Conservation (phyloP, 2,888 invertebrate genomes). For the Tortricodes alternella region DNA sequence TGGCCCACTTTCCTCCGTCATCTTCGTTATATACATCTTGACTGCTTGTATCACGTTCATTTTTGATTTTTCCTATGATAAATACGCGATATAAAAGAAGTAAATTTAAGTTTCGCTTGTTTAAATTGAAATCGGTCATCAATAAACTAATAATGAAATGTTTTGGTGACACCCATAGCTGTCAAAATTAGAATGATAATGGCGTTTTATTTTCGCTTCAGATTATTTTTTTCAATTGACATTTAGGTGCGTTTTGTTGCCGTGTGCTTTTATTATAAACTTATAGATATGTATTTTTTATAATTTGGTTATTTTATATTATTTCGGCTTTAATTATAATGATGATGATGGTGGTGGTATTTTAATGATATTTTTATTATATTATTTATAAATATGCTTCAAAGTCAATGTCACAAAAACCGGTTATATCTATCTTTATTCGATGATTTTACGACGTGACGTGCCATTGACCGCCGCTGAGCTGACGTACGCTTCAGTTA, state of each 20-base stretch:
- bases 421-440: neutral
- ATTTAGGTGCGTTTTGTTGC: neutral
- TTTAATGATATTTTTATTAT: too few relatives aligned
- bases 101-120: neutral
- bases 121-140: slow-evolving; percentile 1
- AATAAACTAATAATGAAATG: slow-evolving; percentile 2
- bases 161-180: slow-evolving; percentile 19
- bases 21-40: slow-evolving; percentile 96
- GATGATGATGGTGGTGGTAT: too few relatives aligned
- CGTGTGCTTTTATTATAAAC: too few relatives aligned
- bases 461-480: slow-evolving; percentile 6
- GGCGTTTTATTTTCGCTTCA: slow-evolving; percentile 28
- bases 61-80: slow-evolving; percentile 46
- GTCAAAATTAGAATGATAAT: slow-evolving; percentile 29
- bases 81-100: neutral
- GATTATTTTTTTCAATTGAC: neutral
- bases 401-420: neutral
- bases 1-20: slow-evolving; percentile 98
- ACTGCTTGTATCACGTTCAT: slow-evolving; percentile 97
- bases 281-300: neutral
- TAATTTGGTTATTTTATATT: too few relatives aligned
- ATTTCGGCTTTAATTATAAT: too few relatives aligned
- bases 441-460: slow-evolving; percentile 14
- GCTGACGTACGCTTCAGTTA: neutral
- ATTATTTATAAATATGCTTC: too few relatives aligned